Evolutionary conservation across 2,888 invertebrate genomes (phyloP).

Genomic region (Tolmerus cingulatus): DNA sequence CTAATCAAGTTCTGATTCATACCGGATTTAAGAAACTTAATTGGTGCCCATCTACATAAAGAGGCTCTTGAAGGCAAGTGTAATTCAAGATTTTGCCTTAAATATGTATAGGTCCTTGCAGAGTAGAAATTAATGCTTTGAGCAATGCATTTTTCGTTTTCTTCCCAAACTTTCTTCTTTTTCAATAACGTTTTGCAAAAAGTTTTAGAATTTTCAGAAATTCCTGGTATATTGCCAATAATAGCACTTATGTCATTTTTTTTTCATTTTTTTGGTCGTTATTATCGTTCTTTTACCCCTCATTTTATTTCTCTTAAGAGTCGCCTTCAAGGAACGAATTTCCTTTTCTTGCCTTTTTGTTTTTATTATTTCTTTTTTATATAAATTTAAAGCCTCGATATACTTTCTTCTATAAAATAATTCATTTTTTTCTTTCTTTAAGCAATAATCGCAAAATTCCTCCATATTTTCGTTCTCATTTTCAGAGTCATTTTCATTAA

Average conservation of each 20-base stretch:
- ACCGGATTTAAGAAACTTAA: background rate
- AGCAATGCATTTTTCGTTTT: background rate
- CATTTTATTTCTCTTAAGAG: too few species aligned
- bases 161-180: background rate
- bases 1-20: background rate
- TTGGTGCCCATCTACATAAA: background rate
- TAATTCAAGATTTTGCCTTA: background rate
- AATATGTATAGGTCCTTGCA: background rate
- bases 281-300: too few species aligned
- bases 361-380: too few species aligned
- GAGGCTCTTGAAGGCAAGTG: background rate
- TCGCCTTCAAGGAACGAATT: too few species aligned
- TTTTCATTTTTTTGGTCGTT: too few species aligned
- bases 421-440: too few species aligned
- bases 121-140: background rate
- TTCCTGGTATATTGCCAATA: background rate
- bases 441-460: too few species aligned
- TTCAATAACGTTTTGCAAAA: background rate
- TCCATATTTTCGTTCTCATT: too few species aligned
- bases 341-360: too few species aligned
- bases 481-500: too few species aligned
- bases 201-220: background rate
- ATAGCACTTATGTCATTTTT: background rate
- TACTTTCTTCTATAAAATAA: too few species aligned
- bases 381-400: too few species aligned